A percentile compares a stretch with the other conserved stretches of the same genome.
Conservation (phyloP, 2,797 vertebrate genomes). For the Artibeus jamaicensis region DNA sequence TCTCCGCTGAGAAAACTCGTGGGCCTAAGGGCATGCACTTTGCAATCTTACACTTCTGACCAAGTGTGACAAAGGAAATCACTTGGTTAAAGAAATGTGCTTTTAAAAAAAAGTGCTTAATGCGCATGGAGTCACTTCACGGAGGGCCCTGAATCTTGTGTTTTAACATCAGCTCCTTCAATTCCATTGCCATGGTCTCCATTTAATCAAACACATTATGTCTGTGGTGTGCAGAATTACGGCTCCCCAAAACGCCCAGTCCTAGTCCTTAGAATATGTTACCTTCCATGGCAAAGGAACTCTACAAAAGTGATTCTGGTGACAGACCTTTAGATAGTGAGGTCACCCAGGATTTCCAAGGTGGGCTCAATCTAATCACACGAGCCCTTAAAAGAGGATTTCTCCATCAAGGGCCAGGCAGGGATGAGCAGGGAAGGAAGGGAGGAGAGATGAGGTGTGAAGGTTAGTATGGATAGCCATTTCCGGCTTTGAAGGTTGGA, state of each 20-base stretch:
- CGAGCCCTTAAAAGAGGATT: background rate
- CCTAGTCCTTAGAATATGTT: background rate
- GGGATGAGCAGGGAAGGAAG: background rate
- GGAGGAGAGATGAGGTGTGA: background rate
- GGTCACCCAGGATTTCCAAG: background rate
- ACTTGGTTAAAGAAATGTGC: constrained; percentile 11
- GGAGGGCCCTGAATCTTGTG: background rate
- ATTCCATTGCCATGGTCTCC: background rate
- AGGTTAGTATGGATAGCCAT: rapidly evolving
- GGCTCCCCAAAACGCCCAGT: background rate
- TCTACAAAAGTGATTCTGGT: background rate
- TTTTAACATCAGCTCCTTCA: constrained; percentile 2
- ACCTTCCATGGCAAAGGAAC: background rate
- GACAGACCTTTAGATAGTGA: background rate
- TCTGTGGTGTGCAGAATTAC: background rate
- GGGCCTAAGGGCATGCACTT: background rate
- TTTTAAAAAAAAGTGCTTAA: constrained; percentile 27
- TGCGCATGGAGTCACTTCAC: background rate
- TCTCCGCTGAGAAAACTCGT: background rate
- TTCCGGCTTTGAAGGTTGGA: background rate
- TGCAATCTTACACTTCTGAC: background rate
- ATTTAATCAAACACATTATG: background rate
- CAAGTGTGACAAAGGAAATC: background rate
- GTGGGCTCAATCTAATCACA: background rate
- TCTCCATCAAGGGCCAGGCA: background rate